Conservation (phyloP, 2,888 invertebrate genomes). For the Drosophila atripex region DNA sequence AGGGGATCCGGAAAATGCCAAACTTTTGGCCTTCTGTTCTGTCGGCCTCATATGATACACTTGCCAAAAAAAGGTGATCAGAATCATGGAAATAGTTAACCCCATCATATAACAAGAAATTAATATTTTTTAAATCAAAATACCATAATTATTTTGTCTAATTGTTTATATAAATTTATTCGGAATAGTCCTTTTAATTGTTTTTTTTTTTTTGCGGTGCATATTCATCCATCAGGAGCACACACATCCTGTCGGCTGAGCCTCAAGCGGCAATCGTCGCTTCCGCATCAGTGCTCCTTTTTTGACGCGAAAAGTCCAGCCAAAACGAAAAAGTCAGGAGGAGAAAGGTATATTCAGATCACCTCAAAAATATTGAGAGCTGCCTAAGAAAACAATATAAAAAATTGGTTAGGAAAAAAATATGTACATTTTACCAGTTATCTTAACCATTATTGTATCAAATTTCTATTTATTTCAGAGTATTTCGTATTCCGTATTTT, state of each 20-base stretch:
- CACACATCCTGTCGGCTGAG: conserved; percentile 30
- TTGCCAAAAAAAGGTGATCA: background rate
- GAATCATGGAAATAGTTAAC: background rate
- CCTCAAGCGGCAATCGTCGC: conserved; percentile 74
- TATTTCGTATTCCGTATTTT: background rate
- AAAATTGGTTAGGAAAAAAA: background rate
- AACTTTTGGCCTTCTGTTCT: conserved; percentile 43
- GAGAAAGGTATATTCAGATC: background rate
- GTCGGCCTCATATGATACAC: conserved; percentile 54
- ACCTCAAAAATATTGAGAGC: background rate
- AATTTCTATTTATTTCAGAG: background rate
- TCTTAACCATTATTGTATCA: too few species aligned
- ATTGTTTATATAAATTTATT: background rate
- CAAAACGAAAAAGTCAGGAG: conserved; percentile 10
- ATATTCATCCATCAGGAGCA: conserved; percentile 19
- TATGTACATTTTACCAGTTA: too few species aligned
- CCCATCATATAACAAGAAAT: too few species aligned
- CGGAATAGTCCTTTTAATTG: background rate
- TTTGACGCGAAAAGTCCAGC: conserved; percentile 48
- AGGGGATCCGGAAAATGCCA: conserved; percentile 9
- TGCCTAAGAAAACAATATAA: background rate
- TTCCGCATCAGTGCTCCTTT: conserved; percentile 80
- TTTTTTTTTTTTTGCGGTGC: conserved; percentile 4
- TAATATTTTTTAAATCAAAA: too few species aligned
- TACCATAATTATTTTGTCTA: too few species aligned